Evolutionary conservation across 2,797 vertebrate species (phyloP), one percentile per base, ranked within the genome.

Genomic region (Chaetodon trifasciatus): DNA sequence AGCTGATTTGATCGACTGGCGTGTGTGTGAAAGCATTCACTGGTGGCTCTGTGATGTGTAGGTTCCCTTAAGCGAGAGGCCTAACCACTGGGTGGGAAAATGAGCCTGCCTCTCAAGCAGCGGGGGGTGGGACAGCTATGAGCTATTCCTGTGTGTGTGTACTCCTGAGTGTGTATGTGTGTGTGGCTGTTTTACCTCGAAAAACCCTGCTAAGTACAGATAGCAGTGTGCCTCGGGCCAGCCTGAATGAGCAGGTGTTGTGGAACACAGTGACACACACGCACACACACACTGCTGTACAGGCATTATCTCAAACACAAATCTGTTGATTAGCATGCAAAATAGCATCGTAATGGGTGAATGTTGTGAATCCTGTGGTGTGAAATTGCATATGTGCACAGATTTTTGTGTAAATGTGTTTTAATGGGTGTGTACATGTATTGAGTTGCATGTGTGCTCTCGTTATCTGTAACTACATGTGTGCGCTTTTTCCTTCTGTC

Each of bases 11-110:
- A 82, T 50, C 58, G 73, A 77, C 55, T 12, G 40, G 55, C 64
- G 52, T 64, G 52, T 37, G 69, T 35, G 37, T 40, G 53, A n/a
- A 42, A 52, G 32, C 28, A 55, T 74, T 42, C 3, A 19, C 40
- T 7, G 10, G 21, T 71, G 83, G 68, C 61, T 65, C 19, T 56
- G 58, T 69, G 62, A 60, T 65, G 78, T 57, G 77, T 67, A 53
- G 23, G 58, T 70, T 79, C 56, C 40, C 47, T 65, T 67, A 39
- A 76, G 75, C 11, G 32, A 67, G 72, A 73, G 57, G 42, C 68
- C 28, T 62, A 78, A 89, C 79, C 69, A 55, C 81, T 82, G 80
- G 73, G 85, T 74, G 79, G 76, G 72, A 87, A 89, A 86, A 86
- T 86, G 65, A 86, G 82, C 49, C 86, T 75, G 47, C 61, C 67